Base-by-base conservation (phyloP, 2,113 vertebrate genomes). In the Macaca mulatta region DNA sequence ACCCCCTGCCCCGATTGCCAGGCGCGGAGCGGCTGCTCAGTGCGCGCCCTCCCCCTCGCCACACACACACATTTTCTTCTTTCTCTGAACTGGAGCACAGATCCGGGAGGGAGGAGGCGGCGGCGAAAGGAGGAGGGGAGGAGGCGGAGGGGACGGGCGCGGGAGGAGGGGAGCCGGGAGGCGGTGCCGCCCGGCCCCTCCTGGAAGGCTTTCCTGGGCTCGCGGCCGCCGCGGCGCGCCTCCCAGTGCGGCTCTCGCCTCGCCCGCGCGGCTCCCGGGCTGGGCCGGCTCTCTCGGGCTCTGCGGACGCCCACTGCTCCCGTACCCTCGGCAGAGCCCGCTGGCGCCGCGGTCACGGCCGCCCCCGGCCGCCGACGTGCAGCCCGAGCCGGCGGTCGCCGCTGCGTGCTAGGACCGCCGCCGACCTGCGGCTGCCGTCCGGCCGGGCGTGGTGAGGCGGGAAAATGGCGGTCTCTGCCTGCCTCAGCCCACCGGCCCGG, bases 381-480 rank as follows among this genome's bases (percentile, higher is more conserved):
- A 1, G 45, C 50, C 50, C 2, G 7, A 48, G 14, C 55, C 6
- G 48, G 16, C 59, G 11, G 59, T 38, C 27, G 84, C 84, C 0
- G 43, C 55, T 67, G 40, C 32, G 23, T 61, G 69, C 72, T 27
- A 0, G 35, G 38, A 89, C 79, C 13, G 61, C 87, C 23, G 64
- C 93, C 72, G 22, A 96, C 92, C 94, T 69, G 94, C 55, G 72
- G 96, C 97, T 96, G 97, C 97, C 97, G 79, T 61, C 95, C 30
- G 81, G 89, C 97, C 98, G 98, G 98, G 98, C 98, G 99, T 98
- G 99, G 98, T 98, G 78, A 94, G 69, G 94, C 90, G 93, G 97
- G 94, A 99, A 99, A 98, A 99, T 99, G 99, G 99, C 98, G 98
- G 98, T 97, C 85, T 86, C 93, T 35, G 96, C 79, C 97, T 80